Percentiles rank a stretch among this genome's conserved stretches.
Conservation (phyloP, 2,113 vertebrate species). For the Podilymbus podiceps region DNA sequence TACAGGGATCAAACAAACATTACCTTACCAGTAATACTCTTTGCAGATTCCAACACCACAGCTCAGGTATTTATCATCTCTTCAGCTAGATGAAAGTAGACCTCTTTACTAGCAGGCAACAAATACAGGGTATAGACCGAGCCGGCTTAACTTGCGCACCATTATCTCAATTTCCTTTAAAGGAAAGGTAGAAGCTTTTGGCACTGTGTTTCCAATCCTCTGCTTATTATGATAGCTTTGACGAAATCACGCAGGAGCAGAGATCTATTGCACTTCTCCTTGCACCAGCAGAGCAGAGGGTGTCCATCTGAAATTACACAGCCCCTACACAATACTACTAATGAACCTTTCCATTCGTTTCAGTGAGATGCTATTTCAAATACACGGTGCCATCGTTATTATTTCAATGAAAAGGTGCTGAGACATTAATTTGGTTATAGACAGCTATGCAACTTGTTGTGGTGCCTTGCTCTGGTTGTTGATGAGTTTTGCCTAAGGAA, state of each 20-base stretch:
- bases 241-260: neutral
- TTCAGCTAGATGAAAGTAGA: neutral
- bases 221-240: neutral
- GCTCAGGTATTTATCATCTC: neutral
- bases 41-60: neutral
- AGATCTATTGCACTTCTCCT: neutral
- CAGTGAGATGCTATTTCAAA: neutral
- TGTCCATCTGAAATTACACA: neutral
- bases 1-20: neutral
- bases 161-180: neutral
- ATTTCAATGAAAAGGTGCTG: neutral
- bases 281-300: neutral
- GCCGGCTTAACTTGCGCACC: neutral
- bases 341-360: neutral
- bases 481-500: neutral
- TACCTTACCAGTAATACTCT: neutral
- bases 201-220: neutral
- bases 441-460: neutral
- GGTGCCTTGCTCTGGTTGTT: neutral
- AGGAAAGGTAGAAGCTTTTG: neutral
- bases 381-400: neutral
- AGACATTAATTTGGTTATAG: neutral
- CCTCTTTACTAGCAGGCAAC: neutral
- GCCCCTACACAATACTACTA: fast-evolving
- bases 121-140: neutral